Percentiles rank a stretch among this genome's conserved stretches.
Evolutionary conservation across 2,888 invertebrate genomes (phyloP).

Genomic region (Erynnis tages): DNA sequence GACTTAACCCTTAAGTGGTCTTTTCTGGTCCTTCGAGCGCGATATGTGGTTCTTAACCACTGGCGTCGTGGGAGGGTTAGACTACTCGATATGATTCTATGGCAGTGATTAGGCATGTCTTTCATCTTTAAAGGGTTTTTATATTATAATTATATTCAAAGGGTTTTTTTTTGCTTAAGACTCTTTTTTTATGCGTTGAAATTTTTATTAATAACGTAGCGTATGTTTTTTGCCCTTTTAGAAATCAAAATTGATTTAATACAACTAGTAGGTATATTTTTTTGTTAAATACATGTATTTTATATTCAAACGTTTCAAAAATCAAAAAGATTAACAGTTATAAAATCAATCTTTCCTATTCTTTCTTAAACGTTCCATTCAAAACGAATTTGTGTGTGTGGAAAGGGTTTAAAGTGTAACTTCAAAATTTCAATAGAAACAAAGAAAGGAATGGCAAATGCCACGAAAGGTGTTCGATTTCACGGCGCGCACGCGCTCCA

Average conservation of each 20-base stretch:
- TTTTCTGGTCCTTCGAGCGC: conserved; percentile 65
- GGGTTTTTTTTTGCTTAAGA: not conserved
- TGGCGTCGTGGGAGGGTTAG: conserved; percentile 51
- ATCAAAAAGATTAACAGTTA: no score
- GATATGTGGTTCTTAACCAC: conserved; percentile 60
- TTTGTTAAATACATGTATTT: no score
- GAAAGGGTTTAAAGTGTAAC: no score
- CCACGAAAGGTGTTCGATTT: conserved; percentile 64
- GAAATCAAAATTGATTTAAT: no score
- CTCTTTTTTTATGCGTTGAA: not conserved
- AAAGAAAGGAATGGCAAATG: conserved; percentile 53
- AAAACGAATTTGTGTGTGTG: no score
- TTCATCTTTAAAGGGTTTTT: conserved; percentile 5
- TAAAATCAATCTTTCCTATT: no score
- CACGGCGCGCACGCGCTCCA: conserved; percentile 53
- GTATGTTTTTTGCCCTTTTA: no score
- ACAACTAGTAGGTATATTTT: no score
- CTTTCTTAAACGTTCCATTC: no score
- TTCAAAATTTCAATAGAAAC: not conserved
- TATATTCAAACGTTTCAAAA: no score
- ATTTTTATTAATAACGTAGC: no score
- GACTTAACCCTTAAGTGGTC: conserved; percentile 56
- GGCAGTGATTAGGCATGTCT: conserved; percentile 16
- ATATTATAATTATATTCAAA: not conserved
- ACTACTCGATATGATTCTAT: conserved; percentile 15